phyloP scores from a whole-genome alignment of 1,140 invertebrate genomes.

The Brachionus paranguensis region DNA sequence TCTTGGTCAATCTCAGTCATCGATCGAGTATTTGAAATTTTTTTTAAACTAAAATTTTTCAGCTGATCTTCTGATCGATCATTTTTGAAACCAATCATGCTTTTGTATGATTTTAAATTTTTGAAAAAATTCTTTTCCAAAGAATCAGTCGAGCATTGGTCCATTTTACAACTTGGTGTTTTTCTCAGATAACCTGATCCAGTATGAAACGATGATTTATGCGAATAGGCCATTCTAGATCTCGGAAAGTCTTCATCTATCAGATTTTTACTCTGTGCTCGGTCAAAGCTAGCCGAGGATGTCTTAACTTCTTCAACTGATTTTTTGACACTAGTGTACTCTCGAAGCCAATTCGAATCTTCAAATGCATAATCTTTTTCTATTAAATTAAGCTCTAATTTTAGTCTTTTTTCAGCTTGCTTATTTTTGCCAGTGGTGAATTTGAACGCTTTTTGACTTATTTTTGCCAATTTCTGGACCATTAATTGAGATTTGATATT shows the following conservation, averaged over 20 bases:
- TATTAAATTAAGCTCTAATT: neutral
- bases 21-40: neutral
- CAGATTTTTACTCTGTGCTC: neutral
- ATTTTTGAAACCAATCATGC: conserved; percentile 10
- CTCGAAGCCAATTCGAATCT: neutral
- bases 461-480: neutral
- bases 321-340: neutral
- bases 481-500: neutral
- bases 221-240: neutral
- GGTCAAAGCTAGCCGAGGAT: neutral
- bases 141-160: neutral
- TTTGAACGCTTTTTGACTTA: neutral
- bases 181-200: neutral
- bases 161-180: neutral
- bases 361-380: conserved; percentile 20
- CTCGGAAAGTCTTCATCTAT: neutral
- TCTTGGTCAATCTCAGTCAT: neutral
- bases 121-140: neutral
- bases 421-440: conserved; percentile 19
- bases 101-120: neutral
- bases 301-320: neutral
- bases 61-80: neutral
- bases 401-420: neutral
- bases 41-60: conserved; percentile 7
- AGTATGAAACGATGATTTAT: neutral